Base-by-base conservation (phyloP, 2,113 vertebrate species). In the Lepisosteus osseus region DNA sequence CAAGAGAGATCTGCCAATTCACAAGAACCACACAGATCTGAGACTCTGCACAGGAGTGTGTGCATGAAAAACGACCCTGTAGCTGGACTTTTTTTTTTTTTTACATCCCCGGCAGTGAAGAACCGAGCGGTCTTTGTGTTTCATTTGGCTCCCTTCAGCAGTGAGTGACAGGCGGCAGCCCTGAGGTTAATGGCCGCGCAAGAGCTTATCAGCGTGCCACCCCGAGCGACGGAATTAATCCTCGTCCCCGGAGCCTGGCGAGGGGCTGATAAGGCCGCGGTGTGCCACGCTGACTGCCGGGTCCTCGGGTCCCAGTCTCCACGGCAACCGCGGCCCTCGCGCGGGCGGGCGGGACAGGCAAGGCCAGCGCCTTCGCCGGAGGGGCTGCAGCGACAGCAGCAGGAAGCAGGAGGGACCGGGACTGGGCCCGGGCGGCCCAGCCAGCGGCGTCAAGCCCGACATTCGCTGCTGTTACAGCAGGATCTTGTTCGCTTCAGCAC, bases 401-500 rank as follows among this genome's bases (percentile, higher is more conserved):
- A 29, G 29, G 29, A 29, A 29, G 29, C 29, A 29, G 29, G 29
- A 29, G 29, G 29, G 29, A 29, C 29, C 29, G 29, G 29, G 29
- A 29, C 29, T 1, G 29, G 29, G 29, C 29, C 29, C 29, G 1
- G 29, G 2, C 29, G 29, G 1, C 2, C 29, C 29, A 29, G 29
- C 29, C 29, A 29, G 29, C 29, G 2, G 29, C 29, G 29, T 29
- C 29, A 29, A 29, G 29, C 29, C 29, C 2, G 29, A 29, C 29
- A 29, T 29, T 29, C 29, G 29, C 29, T 29, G 29, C 29, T 29
- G 29, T 29, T 2, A 29, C 29, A 29, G 73, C 78, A 81, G 82
- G 85, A 77, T 74, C 77, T 62, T 78, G 78, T 82, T 85, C 90
- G 87, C 86, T 84, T 88, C 78, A 78, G 68, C 77, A 78, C 71